Evolutionary conservation across 2,797 vertebrate species (phyloP), one percentile per base, ranked within the genome.

Genomic region (Falco cherrug): DNA sequence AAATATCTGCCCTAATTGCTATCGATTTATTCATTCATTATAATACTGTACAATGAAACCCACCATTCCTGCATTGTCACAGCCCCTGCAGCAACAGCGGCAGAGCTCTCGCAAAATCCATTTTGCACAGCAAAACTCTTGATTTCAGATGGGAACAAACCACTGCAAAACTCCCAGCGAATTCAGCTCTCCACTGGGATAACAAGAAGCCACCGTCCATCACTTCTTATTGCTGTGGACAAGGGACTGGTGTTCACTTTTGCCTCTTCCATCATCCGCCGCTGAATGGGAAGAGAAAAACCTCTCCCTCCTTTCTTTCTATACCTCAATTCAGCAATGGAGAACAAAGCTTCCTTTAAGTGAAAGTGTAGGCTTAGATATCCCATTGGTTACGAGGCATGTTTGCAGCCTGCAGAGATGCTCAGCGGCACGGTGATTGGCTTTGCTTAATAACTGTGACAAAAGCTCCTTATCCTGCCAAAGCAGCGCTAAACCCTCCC

Each of bases 401-500:
- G 8, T 74, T 73, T 73, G 50, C 77, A 74, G 63, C 90, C 81
- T 60, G 63, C 67, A 3, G 64, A 60, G 87, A 76, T 25, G 50
- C 79, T 95, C 24, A 2, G 89, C 57, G 28, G 57, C 13, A 13
- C 5, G 0, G 61, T 1, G 48, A 78, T 84, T 56, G 31, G 63
- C 76, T 93, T 91, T 76, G 83, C 35, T 75, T 53, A 59, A 69
- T 24, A 53, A 71, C 2, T 3, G 59, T n/a, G 91, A 84, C 65
- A 94, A 88, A 94, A 89, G 56, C 93, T 91, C 68, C 92, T 93
- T 56, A 61, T 71, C 41, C 64, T 93, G 80, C 75, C 85, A 69
- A 56, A 74, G 79, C 29, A 57, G 87, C 85, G 11, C 43, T 50
- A 54, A 86, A 76, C 24, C 67, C 51, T 69, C 53, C 73, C 56